Conservation (phyloP, 1,140 invertebrate genomes). For the Oedothorax gibbosus region DNA sequence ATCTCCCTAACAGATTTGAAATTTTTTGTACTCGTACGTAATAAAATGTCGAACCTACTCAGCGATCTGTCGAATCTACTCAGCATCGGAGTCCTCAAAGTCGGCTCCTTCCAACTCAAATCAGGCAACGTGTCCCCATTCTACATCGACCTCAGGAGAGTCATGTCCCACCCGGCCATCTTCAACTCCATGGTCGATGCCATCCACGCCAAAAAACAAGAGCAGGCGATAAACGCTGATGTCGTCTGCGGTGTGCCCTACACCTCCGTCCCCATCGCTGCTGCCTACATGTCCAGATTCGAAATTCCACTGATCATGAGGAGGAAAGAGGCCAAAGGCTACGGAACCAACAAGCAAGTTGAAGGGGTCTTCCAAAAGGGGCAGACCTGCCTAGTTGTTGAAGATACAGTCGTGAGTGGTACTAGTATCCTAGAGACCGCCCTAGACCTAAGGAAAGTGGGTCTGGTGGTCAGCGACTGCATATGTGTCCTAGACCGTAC, state of each 20-base stretch:
- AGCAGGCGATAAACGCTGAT: conserved; percentile 67
- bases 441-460: conserved; percentile 77
- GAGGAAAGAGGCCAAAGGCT: conserved; percentile 86
- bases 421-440: conserved; percentile 93
- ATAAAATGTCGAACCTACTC: no score
- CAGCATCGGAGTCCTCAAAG: conserved; percentile 83
- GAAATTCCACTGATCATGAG: conserved; percentile 73
- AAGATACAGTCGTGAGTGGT: conserved; percentile 97
- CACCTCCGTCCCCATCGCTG: conserved; percentile 94
- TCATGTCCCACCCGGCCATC: conserved; percentile 83
- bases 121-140: conserved; percentile 90
- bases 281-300: conserved; percentile 73
- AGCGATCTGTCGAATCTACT: neutral
- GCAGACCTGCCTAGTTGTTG: conserved; percentile 86
- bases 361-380: conserved; percentile 87
- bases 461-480: conserved; percentile 80
- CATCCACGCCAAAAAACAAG: conserved; percentile 28
- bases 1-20: no score
- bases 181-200: conserved; percentile 73
- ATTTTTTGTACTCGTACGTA: no score
- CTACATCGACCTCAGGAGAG: conserved; percentile 92
- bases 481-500: conserved; percentile 92
- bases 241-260: conserved; percentile 96
- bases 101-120: conserved; percentile 93
- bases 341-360: conserved; percentile 96